Base-by-base conservation (phyloP, 2,888 invertebrate species). In the Drosophila merina region DNA sequence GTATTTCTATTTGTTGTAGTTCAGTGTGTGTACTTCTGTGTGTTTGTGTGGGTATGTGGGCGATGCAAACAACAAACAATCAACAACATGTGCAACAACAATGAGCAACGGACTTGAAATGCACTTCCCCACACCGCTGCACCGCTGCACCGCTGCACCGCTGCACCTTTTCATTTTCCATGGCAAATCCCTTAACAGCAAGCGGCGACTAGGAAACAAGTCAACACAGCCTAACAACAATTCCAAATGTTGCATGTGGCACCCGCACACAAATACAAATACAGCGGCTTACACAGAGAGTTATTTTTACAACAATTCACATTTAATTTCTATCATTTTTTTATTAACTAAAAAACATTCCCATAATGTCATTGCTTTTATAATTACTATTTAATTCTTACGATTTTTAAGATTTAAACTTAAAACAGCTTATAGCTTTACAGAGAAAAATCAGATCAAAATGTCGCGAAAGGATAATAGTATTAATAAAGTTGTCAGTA, bases 191-290 rank as follows among this genome's bases (percentile, higher is more conserved):
- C 79, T 45, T 68, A 72, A 57, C 59, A 55, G 68, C 49, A 72
- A 75, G 66, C 69, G 52, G 55, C 63, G 69, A 75, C 76, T 79
- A 64, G 76, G 73, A 69, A 62, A 72, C 73, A 75, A 76, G 76
- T 73, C 76, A 82, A 71, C 82, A 85, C 64, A 63, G 68, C 55
- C 58, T 56, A 66, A 62, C 54, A 71, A 66, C 57, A 72, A 63
- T 50, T 64, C 55, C 83, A 71, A 86, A 80, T 82, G 74, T 82
- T 82, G 76, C 73, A 78, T 85, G 72, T 67, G 48, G 25, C 66
- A 71, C 58, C 30, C 51, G 57, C 30, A 44, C 59, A 59, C 59
- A 73, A 54, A 56, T 42, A 58, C 49, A 63, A 54, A 54, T 51
- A 57, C 44, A 26, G 33, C n/a, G 26, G 47, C 48, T 20, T 47